Conservation (phyloP, 2,797 vertebrate species). For the Fistularia tabacaria region DNA sequence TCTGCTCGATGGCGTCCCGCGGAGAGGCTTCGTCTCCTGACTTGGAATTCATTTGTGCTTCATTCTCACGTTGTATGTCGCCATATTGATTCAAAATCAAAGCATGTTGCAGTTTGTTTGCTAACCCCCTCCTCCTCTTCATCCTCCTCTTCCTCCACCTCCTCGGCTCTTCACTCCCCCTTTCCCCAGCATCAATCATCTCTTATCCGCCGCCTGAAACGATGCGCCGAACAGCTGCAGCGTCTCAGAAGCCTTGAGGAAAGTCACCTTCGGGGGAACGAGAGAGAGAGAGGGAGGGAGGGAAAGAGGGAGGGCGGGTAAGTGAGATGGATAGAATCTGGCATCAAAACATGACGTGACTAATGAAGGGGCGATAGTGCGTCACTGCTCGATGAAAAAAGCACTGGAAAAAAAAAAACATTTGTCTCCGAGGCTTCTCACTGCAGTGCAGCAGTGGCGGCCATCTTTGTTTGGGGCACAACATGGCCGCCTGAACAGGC, state of each 20-base stretch:
- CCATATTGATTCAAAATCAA: constrained; percentile 9
- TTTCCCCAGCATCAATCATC: constrained; percentile 55
- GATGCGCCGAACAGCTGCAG: constrained; percentile 71
- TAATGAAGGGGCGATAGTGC: constrained; percentile 55
- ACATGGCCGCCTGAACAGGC: too few species aligned
- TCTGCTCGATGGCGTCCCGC: neutral
- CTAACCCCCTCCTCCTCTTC: constrained; percentile 52
- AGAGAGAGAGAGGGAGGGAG: constrained; percentile 17
- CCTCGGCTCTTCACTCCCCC: constrained; percentile 12
- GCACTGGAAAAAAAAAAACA: constrained; percentile 9
- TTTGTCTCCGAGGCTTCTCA: too few species aligned
- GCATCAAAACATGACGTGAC: constrained; percentile 54
- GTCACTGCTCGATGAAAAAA: constrained; percentile 1
- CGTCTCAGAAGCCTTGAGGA: constrained; percentile 60
- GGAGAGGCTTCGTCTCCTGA: too few species aligned
- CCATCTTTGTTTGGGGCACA: too few species aligned
- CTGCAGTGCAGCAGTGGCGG: too few species aligned
- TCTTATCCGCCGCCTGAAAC: constrained; percentile 65
- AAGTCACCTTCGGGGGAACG: constrained; percentile 72
- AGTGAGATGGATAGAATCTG: constrained; percentile 36
- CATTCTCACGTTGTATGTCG: neutral
- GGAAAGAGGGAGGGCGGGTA: constrained; percentile 3
- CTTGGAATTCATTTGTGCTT: too few species aligned
- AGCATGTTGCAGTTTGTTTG: constrained; percentile 3
- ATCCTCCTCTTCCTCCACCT: constrained; percentile 30